phyloP scores from a whole-genome alignment of 1,140 invertebrate species.

The Oncopeltus fasciatus region DNA sequence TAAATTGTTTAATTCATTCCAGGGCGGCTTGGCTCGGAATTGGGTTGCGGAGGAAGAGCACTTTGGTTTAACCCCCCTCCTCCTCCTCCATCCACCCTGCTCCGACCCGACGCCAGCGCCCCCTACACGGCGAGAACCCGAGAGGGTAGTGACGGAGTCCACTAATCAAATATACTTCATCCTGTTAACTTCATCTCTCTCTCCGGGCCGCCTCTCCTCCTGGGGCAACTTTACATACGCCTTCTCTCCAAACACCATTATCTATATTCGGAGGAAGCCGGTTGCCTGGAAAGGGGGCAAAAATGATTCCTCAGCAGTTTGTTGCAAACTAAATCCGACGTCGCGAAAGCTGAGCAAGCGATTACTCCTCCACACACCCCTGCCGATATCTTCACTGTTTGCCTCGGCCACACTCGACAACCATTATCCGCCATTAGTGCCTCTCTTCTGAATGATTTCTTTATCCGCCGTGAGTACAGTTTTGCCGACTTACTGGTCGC shows the following conservation, averaged over 20 bases:
- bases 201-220: background rate
- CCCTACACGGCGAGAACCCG: background rate
- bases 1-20: conserved; percentile 23
- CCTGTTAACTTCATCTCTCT: background rate
- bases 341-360: too few species aligned
- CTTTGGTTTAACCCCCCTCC: conserved; percentile 4
- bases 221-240: background rate
- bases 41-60: conserved; percentile 11
- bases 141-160: conserved; percentile 3
- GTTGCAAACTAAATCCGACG: background rate
- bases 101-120: background rate
- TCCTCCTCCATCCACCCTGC: background rate
- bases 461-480: too few species aligned
- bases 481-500: too few species aligned
- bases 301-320: background rate
- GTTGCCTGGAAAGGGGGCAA: too few species aligned
- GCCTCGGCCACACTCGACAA: too few species aligned
- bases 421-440: too few species aligned
- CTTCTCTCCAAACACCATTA: background rate
- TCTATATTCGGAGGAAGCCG: background rate
- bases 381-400: too few species aligned
- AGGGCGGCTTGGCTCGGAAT: background rate
- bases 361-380: too few species aligned
- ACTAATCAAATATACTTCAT: conserved; percentile 9
- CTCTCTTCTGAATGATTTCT: too few species aligned